Conservation (phyloP, 2,797 vertebrate species). For the Mormyrus hasselquistii region DNA sequence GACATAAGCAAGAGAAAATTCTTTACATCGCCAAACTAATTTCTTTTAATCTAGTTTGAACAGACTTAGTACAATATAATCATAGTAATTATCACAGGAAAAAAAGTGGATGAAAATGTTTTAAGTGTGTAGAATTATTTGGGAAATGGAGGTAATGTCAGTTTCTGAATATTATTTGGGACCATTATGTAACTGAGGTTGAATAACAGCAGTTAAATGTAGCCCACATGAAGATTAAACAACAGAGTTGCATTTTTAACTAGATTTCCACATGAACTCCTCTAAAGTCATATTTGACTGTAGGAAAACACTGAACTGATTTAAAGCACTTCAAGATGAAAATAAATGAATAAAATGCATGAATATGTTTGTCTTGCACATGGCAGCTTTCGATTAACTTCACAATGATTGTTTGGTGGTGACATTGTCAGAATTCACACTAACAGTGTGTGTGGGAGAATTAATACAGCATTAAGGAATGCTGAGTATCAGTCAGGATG, state of each 20-base stretch:
- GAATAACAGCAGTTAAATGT: background rate
- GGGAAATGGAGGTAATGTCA: background rate
- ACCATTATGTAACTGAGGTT: background rate
- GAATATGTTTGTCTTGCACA: background rate
- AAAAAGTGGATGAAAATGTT: background rate
- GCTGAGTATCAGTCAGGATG: background rate
- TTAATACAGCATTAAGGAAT: background rate
- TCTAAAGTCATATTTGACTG: background rate
- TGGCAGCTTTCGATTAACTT: background rate
- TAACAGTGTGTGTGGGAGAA: background rate
- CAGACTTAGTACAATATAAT: background rate
- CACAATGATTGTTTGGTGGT: background rate
- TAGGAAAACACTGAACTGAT: background rate
- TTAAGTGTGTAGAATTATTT: background rate
- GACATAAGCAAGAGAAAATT: slow-evolving; percentile 46
- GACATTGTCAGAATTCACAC: background rate
- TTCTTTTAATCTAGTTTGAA: background rate
- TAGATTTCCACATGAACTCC: background rate
- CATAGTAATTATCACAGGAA: background rate
- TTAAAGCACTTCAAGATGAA: background rate
- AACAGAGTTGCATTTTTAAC: slow-evolving; percentile 4
- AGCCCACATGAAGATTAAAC: background rate
- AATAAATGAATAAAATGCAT: slow-evolving; percentile 4
- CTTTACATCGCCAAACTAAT: slow-evolving; percentile 58
- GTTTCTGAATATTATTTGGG: background rate